phyloP scores from a whole-genome alignment of 2,888 invertebrate genomes.

The Cataglyphis cursor region DNA sequence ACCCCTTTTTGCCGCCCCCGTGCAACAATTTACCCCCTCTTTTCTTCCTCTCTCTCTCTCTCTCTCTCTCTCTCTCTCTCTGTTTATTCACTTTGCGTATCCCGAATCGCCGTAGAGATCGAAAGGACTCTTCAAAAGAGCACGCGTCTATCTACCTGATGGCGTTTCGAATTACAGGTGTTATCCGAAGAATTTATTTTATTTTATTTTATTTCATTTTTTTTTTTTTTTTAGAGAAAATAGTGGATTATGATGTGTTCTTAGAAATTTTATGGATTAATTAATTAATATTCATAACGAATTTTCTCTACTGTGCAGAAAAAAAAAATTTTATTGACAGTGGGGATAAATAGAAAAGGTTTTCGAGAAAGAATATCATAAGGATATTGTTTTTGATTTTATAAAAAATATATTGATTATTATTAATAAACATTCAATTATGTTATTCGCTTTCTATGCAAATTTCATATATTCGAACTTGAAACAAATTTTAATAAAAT shows the following conservation, averaged over 20 bases:
- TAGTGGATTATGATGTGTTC: not conserved
- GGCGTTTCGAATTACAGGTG: constrained; percentile 24
- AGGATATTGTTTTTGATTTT: not conserved
- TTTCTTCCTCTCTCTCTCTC: not conserved
- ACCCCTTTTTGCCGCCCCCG: constrained; percentile 74
- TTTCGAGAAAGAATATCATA: not conserved
- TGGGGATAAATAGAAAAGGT: not conserved
- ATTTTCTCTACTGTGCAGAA: not conserved
- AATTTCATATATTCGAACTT: not conserved
- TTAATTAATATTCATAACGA: not conserved
- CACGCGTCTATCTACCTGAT: constrained; percentile 38
- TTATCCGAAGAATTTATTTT: not conserved
- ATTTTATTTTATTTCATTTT: not conserved
- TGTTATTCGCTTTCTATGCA: not conserved
- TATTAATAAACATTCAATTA: not conserved
- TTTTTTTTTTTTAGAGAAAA: not conserved
- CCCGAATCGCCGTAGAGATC: constrained; percentile 16
- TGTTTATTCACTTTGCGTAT: constrained; percentile 29
- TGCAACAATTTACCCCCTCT: constrained; percentile 57
- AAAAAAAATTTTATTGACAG: not conserved
- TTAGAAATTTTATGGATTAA: not conserved
- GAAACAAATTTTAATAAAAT: not conserved
- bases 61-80: not conserved
- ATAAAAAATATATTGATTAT: not conserved
- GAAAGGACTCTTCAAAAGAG: constrained; percentile 6